Evolutionary conservation across 2,888 invertebrate genomes (phyloP).

Genomic region (Amiota minor): DNA sequence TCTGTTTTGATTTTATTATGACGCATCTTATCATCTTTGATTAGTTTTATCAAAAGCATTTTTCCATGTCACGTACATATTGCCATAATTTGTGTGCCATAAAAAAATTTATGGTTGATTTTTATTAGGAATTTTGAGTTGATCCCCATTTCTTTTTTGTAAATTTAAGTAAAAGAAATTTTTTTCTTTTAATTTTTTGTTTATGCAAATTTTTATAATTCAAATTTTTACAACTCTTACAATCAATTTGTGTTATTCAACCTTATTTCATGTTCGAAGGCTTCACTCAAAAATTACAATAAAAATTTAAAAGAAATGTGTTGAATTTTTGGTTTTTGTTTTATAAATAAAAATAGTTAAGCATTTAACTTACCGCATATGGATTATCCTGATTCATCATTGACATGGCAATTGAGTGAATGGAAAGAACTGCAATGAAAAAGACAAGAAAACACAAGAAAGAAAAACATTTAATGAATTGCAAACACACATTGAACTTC

Average conservation of each 20-base stretch:
- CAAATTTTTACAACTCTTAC: not conserved
- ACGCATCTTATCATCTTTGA: too few relatives aligned
- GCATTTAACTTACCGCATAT: constrained; percentile 66
- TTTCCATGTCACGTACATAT: too few relatives aligned
- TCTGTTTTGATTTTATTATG: too few relatives aligned
- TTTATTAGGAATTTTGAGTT: too few relatives aligned
- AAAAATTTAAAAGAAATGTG: too few relatives aligned
- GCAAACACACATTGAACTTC: constrained; percentile 8
- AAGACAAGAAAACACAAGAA: not conserved
- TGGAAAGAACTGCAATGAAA: constrained; percentile 47
- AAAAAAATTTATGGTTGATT: too few relatives aligned
- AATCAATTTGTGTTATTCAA: not conserved
- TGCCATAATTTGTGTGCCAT: too few relatives aligned
- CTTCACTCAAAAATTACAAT: not conserved
- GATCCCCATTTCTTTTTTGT: too few relatives aligned
- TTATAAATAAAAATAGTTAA: not conserved
- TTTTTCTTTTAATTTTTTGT: not conserved
- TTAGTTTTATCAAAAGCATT: too few relatives aligned
- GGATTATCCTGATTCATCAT: constrained; percentile 72
- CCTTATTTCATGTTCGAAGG: not conserved
- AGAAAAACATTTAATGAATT: not conserved
- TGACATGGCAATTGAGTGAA: constrained; percentile 40
- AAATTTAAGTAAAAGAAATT: too few relatives aligned
- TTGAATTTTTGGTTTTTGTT: not conserved
- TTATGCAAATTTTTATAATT: not conserved